Evolutionary conservation across 2,888 invertebrate genomes (phyloP).

Genomic region (Microdon myrmicae): DNA sequence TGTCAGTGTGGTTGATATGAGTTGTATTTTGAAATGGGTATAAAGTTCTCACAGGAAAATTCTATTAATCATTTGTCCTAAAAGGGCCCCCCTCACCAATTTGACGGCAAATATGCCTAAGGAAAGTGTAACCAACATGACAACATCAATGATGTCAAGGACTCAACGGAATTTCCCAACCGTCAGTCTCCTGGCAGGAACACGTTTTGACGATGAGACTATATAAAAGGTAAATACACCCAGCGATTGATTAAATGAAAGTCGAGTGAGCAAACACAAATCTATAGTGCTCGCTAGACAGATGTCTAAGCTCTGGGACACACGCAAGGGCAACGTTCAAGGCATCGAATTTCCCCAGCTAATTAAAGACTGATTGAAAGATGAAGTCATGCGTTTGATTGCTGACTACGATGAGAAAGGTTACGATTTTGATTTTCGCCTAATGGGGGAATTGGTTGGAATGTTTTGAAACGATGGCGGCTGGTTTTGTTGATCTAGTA

Average conservation of each 20-base stretch:
- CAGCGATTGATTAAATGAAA: constrained; percentile 40
- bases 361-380: constrained; percentile 49
- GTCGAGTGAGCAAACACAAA: constrained; percentile 19
- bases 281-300: constrained; percentile 8
- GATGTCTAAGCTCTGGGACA: constrained; percentile 30
- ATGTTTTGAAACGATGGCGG: constrained; percentile 1
- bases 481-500: constrained; percentile 17
- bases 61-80: constrained; percentile 32
- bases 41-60: constrained; percentile 10
- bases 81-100: constrained; percentile 16
- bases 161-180: constrained; percentile 20
- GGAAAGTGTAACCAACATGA: no score
- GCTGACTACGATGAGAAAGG: constrained; percentile 12
- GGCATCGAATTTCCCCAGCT: constrained; percentile 36
- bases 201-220: no score
- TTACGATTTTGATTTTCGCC: not conserved
- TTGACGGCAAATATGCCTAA: constrained; percentile 16
- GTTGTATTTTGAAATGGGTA: not conserved
- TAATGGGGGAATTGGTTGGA: not conserved
- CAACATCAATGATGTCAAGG: not conserved
- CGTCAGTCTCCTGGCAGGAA: not conserved
- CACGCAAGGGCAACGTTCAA: no score
- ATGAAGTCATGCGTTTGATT: constrained; percentile 49
- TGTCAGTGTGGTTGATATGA: not conserved
- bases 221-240: no score